Percentiles rank a stretch among this genome's conserved stretches.
Conservation (phyloP, 2,797 vertebrate species). For the Pangasius mekongensis region DNA sequence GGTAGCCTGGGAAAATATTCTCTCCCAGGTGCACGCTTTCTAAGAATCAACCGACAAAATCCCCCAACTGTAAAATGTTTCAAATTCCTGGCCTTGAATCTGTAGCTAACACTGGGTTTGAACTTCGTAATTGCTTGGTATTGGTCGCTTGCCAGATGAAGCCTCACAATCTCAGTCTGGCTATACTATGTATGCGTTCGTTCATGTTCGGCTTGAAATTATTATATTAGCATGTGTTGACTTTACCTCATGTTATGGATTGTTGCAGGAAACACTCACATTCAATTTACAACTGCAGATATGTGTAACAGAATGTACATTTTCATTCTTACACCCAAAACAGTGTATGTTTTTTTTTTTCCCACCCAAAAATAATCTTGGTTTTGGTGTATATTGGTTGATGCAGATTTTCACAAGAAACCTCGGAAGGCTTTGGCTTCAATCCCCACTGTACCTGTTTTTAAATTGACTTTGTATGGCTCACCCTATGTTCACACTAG, state of each 20-base stretch:
- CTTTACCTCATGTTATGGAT: not conserved
- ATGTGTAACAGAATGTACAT: not conserved
- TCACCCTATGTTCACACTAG: not conserved
- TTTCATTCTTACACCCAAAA: not conserved
- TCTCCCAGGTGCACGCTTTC: constrained; percentile 34
- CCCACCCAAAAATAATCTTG: no score
- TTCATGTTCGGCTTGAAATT: not conserved
- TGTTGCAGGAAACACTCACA: not conserved
- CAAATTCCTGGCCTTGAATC: not conserved
- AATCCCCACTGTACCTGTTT: not conserved
- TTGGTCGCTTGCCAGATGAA: not conserved
- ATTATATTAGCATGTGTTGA: not conserved
- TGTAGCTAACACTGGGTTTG: not conserved
- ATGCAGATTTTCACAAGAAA: not conserved
- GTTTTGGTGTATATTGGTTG: not conserved
- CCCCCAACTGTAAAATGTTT: constrained; percentile 19
- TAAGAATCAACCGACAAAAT: constrained; percentile 44
- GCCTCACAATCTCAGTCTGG: not conserved
- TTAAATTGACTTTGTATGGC: not conserved
- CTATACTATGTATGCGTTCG: no score
- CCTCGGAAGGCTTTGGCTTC: not conserved
- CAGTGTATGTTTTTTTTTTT: not conserved
- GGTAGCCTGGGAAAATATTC: constrained; percentile 31
- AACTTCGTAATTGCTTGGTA: not conserved
- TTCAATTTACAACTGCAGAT: not conserved